Evolutionary conservation across 1,140 invertebrate genomes (phyloP).

Genomic region (Drosophila guanche): DNA sequence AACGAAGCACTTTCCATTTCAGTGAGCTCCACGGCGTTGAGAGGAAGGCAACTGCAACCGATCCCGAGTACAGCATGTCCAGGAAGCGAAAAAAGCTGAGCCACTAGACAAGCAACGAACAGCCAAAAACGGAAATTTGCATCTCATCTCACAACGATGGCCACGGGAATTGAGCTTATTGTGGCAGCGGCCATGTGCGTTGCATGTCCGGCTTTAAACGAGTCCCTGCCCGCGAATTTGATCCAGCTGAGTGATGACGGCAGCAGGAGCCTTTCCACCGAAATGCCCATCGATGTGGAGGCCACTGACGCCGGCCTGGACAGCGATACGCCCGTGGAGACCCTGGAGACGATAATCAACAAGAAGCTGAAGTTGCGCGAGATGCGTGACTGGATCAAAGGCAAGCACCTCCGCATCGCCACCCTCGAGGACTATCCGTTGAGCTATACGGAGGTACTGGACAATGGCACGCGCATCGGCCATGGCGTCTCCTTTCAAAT

Average conservation of each 20-base stretch:
- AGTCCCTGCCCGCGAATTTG: constrained; percentile 44
- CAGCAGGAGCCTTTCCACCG: constrained; percentile 13
- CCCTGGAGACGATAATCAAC: constrained; percentile 48
- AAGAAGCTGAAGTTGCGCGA: constrained; percentile 56
- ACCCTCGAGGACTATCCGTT: constrained; percentile 86
- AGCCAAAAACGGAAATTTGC: constrained; percentile 7
- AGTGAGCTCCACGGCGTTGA: constrained; percentile 43
- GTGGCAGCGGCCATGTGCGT: constrained; percentile 66
- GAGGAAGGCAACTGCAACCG: constrained; percentile 40
- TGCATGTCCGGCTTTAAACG: constrained; percentile 55
- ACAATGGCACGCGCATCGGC: constrained; percentile 86
- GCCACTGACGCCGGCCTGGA: constrained; percentile 24
- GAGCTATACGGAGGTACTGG: constrained; percentile 84
- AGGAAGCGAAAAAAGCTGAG: constrained; percentile 38
- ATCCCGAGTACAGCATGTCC: constrained; percentile 23
- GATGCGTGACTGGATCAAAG: constrained; percentile 70
- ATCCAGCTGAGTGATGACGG: constrained; percentile 38
- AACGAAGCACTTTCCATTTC: constrained; percentile 33
- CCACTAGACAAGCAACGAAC: constrained; percentile 4
- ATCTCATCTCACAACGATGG: constrained; percentile 38
- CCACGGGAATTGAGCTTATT: constrained; percentile 70
- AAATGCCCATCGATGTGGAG: constrained; percentile 35
- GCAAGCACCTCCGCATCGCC: constrained; percentile 69
- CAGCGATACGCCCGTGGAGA: constrained; percentile 44
- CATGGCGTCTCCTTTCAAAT: constrained; percentile 89